Evolutionary conservation across 2,888 invertebrate species (phyloP).

Genomic region (Melieria omissa): DNA sequence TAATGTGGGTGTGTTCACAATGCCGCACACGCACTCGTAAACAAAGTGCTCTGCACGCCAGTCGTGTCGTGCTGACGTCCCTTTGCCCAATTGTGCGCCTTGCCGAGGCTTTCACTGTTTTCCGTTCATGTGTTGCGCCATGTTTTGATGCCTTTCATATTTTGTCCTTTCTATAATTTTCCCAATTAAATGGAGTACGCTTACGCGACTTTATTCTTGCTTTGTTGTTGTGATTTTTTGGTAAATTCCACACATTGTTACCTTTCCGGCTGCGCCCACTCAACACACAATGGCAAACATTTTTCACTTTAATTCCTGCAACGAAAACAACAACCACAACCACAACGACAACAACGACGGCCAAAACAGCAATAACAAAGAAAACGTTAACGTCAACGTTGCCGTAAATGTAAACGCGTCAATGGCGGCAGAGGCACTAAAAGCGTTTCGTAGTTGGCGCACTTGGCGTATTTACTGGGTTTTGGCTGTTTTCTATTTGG

Average conservation of each 20-base stretch:
- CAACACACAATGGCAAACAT: constrained; percentile 18
- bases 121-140: background rate
- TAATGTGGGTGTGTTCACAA: too few species aligned
- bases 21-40: too few species aligned
- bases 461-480: too few species aligned
- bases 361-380: background rate
- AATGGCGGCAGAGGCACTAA: too few species aligned
- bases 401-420: too few species aligned
- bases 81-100: too few species aligned
- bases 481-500: too few species aligned
- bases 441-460: too few species aligned
- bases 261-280: background rate
- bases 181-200: constrained; percentile 17
- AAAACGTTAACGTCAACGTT: too few species aligned
- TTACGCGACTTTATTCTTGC: background rate
- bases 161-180: constrained; percentile 6
- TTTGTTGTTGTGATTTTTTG: background rate
- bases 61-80: too few species aligned
- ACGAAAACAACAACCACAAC: background rate
- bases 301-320: constrained; percentile 16
- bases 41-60: too few species aligned
- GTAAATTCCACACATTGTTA: constrained; percentile 16
- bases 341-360: background rate
- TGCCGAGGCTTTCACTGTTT: too few species aligned
- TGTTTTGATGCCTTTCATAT: background rate